Evolutionary conservation across 2,113 vertebrate genomes (phyloP).

Genomic region (Falco punctatus): DNA sequence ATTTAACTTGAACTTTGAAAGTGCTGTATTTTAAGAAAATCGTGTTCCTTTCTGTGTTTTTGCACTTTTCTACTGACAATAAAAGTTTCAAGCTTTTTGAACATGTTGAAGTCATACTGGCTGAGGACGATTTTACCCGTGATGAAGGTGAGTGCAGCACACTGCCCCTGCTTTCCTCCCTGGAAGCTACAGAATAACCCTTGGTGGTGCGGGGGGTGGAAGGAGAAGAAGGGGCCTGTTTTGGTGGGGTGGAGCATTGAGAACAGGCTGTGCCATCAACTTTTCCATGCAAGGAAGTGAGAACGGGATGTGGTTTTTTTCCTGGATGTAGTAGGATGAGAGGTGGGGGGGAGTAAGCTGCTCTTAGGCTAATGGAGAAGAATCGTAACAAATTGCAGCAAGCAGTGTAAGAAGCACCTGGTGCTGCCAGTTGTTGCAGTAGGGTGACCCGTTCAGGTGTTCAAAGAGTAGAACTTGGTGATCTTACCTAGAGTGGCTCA

Average conservation of each 20-base stretch:
- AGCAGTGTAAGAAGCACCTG: neutral
- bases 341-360: neutral
- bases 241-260: neutral
- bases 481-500: neutral
- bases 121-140: neutral
- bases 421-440: rapidly evolving
- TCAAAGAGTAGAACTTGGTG: neutral
- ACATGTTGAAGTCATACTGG: neutral
- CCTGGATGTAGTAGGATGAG: neutral
- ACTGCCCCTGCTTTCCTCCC: neutral
- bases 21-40: neutral
- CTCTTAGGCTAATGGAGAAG: neutral
- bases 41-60: neutral
- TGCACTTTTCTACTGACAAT: neutral
- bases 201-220: neutral
- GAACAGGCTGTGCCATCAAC: neutral
- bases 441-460: neutral
- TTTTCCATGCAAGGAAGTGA: neutral
- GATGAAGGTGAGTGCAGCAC: neutral
- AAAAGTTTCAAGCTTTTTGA: neutral
- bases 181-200: neutral
- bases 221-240: neutral
- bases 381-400: neutral
- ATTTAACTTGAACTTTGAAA: neutral
- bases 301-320: neutral